Base-by-base conservation (phyloP, 2,113 vertebrate species). In the Pseudorectes ferrugineus region DNA sequence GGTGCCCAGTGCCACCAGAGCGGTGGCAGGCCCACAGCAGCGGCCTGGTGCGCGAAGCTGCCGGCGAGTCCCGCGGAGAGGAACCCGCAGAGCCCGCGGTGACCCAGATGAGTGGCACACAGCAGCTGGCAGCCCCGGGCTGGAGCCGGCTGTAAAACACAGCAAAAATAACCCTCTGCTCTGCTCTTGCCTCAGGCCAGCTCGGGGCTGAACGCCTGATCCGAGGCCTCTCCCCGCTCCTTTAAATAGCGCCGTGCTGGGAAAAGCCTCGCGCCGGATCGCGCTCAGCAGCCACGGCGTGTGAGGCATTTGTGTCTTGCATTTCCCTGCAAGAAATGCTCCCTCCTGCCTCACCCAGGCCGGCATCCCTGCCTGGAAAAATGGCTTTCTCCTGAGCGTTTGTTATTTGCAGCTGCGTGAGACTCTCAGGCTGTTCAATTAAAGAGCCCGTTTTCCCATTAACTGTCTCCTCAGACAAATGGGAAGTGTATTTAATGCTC, bases 391-490 rank as follows among this genome's bases (percentile, higher is more conserved):
- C 79, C 48, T 17, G 71, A 10, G 6, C 33, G 10, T 95, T 96
- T 95, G 62, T 97, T 96, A 94, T 80, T 76, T 55, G 87, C 92
- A 96, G 89, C 93, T 90, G 94, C 0, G 6, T 87, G 89, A 96
- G 83, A 3, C 93, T 94, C 94, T 87, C 55, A 82, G 92, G 86
- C 89, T 77, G 71, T 77, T 95, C 96, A 96, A 96, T 97, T 96
- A 95, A 89, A 94, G 93, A 88, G 73, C 81, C 80, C 10, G 2
- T 89, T 89, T 95, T 59, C 70, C 92, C 93, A 94, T 95, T 95
- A 96, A 89, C 63, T 95, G 92, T 97, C 95, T 96, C 76, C 89
- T 92, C 92, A 96, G 97, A 97, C 91, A 94, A 91, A 97, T 95
- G 96, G 59, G 83, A 96, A 96, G 74, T 95, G 90, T 96, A 62